A percentile compares a stretch with the other conserved stretches of the same genome.
Conservation (phyloP, 2,888 invertebrate species). For the Siphonodentalium dalli region DNA sequence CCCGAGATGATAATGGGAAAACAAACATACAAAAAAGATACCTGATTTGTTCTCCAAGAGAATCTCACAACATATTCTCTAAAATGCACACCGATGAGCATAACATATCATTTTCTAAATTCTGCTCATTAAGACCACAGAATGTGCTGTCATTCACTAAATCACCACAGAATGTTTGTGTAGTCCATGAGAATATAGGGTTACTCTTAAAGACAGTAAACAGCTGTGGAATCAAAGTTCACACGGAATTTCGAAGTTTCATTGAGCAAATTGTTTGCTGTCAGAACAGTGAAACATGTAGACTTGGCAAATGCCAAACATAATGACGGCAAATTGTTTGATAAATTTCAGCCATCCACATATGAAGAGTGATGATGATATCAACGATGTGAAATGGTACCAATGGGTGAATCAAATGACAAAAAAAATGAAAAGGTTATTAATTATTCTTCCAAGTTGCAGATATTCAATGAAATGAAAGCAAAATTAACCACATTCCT, state of each 20-base stretch:
- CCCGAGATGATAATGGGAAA: too few species aligned
- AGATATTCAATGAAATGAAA: too few species aligned
- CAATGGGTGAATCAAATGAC: neutral
- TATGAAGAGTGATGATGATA: neutral
- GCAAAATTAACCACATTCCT: too few species aligned
- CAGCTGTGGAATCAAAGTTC: neutral
- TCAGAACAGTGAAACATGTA: neutral
- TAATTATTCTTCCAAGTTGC: neutral
- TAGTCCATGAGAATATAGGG: neutral
- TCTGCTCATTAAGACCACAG: neutral
- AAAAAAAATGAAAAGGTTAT: neutral
- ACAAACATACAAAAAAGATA: too few species aligned
- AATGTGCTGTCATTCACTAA: neutral
- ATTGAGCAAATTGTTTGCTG: neutral
- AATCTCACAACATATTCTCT: too few species aligned
- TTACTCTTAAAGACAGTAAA: neutral
- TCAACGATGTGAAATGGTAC: neutral
- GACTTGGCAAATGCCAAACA: neutral
- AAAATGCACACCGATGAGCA: too few species aligned
- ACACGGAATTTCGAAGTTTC: neutral
- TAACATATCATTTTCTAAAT: neutral
- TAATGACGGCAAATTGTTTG: neutral
- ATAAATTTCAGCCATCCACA: neutral
- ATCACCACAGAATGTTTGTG: neutral
- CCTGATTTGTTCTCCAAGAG: too few species aligned